Evolutionary conservation across 2,113 vertebrate genomes (phyloP).

Genomic region (Oncorhynchus kisutch): DNA sequence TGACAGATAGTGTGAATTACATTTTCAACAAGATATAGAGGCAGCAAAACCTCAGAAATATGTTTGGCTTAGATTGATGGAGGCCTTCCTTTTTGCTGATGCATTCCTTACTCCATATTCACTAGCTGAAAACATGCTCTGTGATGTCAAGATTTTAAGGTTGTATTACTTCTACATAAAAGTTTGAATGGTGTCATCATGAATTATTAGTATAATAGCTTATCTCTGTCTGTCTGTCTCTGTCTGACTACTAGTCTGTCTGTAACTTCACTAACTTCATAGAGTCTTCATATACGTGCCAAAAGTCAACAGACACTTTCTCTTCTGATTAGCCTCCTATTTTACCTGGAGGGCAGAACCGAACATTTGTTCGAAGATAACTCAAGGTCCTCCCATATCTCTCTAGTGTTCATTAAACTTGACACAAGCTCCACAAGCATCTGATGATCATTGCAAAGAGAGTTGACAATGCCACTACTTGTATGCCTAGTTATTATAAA

Average conservation of each 20-base stretch:
- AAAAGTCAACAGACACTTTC: neutral
- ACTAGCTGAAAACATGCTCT: no score
- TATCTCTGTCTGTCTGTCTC: no score
- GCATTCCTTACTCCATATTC: neutral
- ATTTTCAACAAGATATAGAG: neutral
- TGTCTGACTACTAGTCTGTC: no score
- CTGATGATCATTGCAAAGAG: conserved; percentile 11
- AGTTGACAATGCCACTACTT: neutral
- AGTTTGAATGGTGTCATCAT: no score
- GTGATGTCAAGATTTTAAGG: no score
- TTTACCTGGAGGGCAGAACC: neutral
- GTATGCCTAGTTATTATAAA: no score
- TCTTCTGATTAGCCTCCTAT: conserved; percentile 7
- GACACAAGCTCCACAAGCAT: neutral
- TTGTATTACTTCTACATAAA: no score
- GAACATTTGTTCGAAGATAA: no score
- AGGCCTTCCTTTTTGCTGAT: neutral
- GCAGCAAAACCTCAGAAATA: neutral
- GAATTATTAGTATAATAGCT: no score
- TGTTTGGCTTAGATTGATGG: neutral
- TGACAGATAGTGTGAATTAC: neutral
- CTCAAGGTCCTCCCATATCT: no score
- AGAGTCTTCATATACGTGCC: no score
- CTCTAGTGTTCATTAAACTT: conserved; percentile 7
- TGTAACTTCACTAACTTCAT: no score